Evolutionary conservation across 2,888 invertebrate species (phyloP).

Genomic region (Acleris cristana): DNA sequence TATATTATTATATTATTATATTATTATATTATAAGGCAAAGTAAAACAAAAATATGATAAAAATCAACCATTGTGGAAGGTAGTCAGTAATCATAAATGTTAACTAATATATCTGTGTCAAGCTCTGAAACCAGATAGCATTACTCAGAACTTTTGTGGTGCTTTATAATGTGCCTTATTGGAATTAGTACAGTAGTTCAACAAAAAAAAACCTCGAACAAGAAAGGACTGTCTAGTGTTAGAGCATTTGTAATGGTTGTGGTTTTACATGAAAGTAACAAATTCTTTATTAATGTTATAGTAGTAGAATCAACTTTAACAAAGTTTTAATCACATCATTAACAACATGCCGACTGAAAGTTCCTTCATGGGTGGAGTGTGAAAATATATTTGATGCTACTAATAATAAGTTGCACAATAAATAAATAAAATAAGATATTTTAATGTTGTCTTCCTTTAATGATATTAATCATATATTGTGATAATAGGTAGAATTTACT

Average conservation of each 20-base stretch:
- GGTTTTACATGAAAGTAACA: too few relatives aligned
- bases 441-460: constrained; percentile 10
- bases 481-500: constrained; percentile 26
- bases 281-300: too few relatives aligned
- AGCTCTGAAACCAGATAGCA: neutral
- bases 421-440: too few relatives aligned
- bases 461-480: constrained; percentile 32
- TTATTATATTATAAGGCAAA: neutral
- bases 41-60: neutral
- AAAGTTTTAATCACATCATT: neutral
- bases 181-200: constrained; percentile 41
- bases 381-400: too few relatives aligned
- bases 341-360: neutral
- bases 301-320: neutral
- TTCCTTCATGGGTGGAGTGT: neutral
- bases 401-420: constrained; percentile 13
- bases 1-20: neutral
- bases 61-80: neutral
- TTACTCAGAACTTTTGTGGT: constrained; percentile 41
- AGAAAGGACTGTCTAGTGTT: too few relatives aligned
- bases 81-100: neutral
- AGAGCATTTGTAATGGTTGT: too few relatives aligned
- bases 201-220: constrained; percentile 39
- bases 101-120: neutral
- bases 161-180: constrained; percentile 57